Evolutionary conservation across 1,140 invertebrate species (phyloP).

Genomic region (Sminthurides bifidus): DNA sequence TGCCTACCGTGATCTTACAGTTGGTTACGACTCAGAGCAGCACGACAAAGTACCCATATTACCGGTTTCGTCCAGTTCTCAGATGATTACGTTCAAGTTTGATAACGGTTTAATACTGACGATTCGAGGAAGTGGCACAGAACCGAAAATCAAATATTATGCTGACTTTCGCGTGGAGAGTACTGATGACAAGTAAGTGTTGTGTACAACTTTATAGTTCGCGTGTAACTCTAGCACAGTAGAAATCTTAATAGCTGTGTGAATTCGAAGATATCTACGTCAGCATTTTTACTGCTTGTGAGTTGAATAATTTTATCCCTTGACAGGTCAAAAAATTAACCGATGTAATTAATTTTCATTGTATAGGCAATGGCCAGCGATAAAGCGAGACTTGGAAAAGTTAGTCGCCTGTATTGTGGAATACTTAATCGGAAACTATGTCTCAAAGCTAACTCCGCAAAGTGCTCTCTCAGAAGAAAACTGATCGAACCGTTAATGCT

Average conservation of each 20-base stretch:
- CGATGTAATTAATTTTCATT: no score
- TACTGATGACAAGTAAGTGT: neutral
- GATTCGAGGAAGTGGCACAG: conserved; percentile 91
- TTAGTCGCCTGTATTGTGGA: neutral
- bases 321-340: no score
- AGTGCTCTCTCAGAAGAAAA: neutral
- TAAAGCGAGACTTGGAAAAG: neutral
- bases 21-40: conserved; percentile 68
- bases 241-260: neutral
- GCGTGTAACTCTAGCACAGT: conserved; percentile 39
- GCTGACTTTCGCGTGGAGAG: conserved; percentile 65
- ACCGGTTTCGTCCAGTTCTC: conserved; percentile 60
- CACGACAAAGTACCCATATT: conserved; percentile 59
- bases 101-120: conserved; percentile 74
- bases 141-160: conserved; percentile 98
- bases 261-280: neutral
- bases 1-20: conserved; percentile 65
- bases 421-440: neutral
- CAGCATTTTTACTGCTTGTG: no score
- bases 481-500: neutral
- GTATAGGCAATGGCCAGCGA: neutral
- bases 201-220: no score
- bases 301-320: no score
- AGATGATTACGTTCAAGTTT: conserved; percentile 97
- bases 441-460: neutral